phyloP scores from a whole-genome alignment of 2,113 vertebrate genomes.

The Alectura lathami region DNA sequence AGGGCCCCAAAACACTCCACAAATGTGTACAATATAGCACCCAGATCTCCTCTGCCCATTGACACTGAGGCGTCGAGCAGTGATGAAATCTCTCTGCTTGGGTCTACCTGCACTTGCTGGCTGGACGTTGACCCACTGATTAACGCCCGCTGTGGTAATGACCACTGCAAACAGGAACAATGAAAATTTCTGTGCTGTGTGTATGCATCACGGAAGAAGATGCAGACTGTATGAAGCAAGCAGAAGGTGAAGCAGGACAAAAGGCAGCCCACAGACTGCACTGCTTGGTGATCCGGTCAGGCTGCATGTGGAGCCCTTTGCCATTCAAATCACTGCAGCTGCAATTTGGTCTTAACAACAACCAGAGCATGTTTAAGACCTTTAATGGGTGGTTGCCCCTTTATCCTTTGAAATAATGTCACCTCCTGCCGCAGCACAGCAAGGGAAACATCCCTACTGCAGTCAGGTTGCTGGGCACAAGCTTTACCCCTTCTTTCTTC shows the following conservation, averaged over 20 bases:
- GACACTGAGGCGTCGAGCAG: too few relatives aligned
- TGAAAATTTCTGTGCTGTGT: neutral
- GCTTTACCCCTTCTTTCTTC: neutral
- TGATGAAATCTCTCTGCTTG: neutral
- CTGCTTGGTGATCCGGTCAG: neutral
- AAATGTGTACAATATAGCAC: neutral
- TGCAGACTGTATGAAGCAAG: neutral
- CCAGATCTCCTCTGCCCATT: neutral
- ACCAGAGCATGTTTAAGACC: neutral
- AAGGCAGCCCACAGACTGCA: neutral
- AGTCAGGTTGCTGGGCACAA: neutral
- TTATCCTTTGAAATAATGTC: neutral
- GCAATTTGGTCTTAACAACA: neutral
- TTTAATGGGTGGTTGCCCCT: neutral
- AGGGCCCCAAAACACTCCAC: neutral
- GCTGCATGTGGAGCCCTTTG: neutral
- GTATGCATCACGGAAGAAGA: neutral
- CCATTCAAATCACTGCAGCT: neutral
- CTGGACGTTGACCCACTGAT: neutral
- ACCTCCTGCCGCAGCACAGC: neutral
- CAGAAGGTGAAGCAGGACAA: neutral
- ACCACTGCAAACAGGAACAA: neutral
- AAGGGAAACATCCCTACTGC: neutral
- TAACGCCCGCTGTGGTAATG: neutral
- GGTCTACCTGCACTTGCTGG: neutral